Base-by-base conservation (phyloP, 2,113 vertebrate species). In the Apodemus sylvaticus region DNA sequence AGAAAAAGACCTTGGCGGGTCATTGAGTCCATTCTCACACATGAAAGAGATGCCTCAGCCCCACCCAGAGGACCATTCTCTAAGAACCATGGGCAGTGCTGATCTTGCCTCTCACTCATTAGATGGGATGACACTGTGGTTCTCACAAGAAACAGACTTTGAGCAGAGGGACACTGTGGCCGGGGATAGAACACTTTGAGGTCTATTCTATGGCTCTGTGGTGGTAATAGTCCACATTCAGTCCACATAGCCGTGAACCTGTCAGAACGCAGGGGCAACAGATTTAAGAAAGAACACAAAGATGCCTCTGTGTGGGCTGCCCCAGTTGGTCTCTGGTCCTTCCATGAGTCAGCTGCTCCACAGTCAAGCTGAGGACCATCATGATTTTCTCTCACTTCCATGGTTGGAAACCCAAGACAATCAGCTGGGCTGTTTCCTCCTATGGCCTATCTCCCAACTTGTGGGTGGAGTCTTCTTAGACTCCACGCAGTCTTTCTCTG, bases 1-100 rank as follows among this genome's bases (percentile, higher is more conserved):
- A 90, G 66, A 94, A 96, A 94, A 85, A 93, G 93, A 95, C 87
- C 48, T 92, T 94, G 95, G 51, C 51, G 53, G 78, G 87, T 87
- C 83, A 70, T 48, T 66, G 92, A 76, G 68, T 70, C 48, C 29
- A 58, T 91, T 24, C 74, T 83, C 71, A 76, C n/a, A 55, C 77
- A 78, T 82, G 55, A 78, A n/a, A 82, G 81, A 93, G 77, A 51
- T 51, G 39, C 31, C 60, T 55, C 20, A 58, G 48, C 14, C 70
- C 39, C 13, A 4, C 78, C 24, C n/a, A 85, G 86, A 51, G 31
- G 36, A 53, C 82, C 36, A 42, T 90, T 24, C 22, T 55, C 78
- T 55, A 68, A 1, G 94, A 68, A 89, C 20, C 53, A 0, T 53
- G 91, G 24, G 62, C 71, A 68, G 9, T 4, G 31, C 58, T 13